Evolutionary conservation across 2,113 vertebrate genomes (phyloP).

Genomic region (Pelmatolapia mariae): DNA sequence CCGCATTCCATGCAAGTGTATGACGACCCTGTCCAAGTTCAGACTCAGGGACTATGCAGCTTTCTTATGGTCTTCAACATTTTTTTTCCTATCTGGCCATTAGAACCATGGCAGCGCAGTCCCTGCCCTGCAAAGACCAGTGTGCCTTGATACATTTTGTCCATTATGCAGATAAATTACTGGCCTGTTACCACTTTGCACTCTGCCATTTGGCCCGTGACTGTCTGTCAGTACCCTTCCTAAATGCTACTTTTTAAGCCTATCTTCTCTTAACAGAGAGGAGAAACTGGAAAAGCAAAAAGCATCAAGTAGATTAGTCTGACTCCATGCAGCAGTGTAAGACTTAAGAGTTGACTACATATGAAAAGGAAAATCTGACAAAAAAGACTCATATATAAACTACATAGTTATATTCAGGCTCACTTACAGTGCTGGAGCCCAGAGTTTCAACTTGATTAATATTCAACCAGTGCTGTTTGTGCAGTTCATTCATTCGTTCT

Average conservation of each 20-base stretch:
- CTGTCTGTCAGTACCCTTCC: slow-evolving; percentile 39
- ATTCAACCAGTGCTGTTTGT: slow-evolving; percentile 1
- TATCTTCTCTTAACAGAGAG: not conserved
- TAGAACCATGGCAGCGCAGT: slow-evolving; percentile 50
- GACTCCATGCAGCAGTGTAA: not conserved
- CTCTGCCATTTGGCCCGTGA: slow-evolving; percentile 14
- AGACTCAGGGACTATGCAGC: not conserved
- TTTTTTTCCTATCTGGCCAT: slow-evolving; percentile 41
- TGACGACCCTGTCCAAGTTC: not conserved
- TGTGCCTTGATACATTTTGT: slow-evolving; percentile 60
- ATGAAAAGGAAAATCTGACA: not conserved
- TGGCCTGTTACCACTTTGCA: slow-evolving; percentile 8
- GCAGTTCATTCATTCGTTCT: slow-evolving; percentile 20
- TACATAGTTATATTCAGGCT: not conserved
- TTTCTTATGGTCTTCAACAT: slow-evolving; percentile 27
- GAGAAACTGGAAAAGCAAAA: not conserved
- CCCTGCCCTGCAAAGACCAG: slow-evolving; percentile 40
- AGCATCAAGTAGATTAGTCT: slow-evolving; percentile 25
- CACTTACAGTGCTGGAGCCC: not conserved
- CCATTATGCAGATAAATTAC: slow-evolving; percentile 66
- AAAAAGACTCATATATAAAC: not conserved
- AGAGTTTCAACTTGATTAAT: slow-evolving; percentile 3
- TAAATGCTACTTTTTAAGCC: slow-evolving; percentile 41
- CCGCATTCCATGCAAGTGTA: not conserved
- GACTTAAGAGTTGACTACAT: not conserved